Percentiles rank a stretch among this genome's conserved stretches.
phyloP scores from a whole-genome alignment of 2,888 invertebrate genomes.

The Scaptodrosophila latifasciaeformis region DNA sequence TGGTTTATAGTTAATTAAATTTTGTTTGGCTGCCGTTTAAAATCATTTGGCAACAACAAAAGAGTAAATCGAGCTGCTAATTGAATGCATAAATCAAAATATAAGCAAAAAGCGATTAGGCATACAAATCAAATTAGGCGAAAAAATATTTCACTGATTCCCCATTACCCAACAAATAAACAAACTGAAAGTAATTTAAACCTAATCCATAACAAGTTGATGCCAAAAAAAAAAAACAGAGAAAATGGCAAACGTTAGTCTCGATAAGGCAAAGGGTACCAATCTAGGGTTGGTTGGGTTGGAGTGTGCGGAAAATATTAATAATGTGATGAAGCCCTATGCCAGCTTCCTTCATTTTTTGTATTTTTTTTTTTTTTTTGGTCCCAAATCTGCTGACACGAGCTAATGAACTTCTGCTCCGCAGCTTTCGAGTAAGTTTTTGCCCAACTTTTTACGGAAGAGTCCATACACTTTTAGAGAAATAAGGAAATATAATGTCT shows the following conservation, averaged over 20 bases:
- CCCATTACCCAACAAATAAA: slow-evolving; percentile 25
- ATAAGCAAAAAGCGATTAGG: too few species aligned
- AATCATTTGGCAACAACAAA: slow-evolving; percentile 22
- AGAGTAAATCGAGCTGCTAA: slow-evolving; percentile 20
- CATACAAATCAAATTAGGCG: slow-evolving; percentile 33
- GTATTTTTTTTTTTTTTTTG: not conserved
- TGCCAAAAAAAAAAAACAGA: slow-evolving; percentile 9
- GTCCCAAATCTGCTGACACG: slow-evolving; percentile 4
- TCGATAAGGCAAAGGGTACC: not conserved
- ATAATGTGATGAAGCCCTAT: too few species aligned
- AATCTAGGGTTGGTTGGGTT: not conserved
- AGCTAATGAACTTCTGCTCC: too few species aligned
- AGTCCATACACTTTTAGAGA: too few species aligned
- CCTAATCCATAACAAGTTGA: slow-evolving; percentile 40
- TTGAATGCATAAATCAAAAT: too few species aligned
- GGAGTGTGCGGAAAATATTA: slow-evolving; percentile 4
- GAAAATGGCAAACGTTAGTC: slow-evolving; percentile 3
- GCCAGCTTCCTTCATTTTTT: too few species aligned
- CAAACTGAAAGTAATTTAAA: slow-evolving; percentile 4
- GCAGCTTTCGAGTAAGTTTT: too few species aligned
- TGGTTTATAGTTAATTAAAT: not conserved
- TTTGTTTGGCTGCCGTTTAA: slow-evolving; percentile 1
- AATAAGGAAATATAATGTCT: too few species aligned
- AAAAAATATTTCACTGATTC: too few species aligned
- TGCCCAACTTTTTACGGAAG: too few species aligned